phyloP scores from a whole-genome alignment of 2,797 vertebrate genomes.

The Limosa lapponica region DNA sequence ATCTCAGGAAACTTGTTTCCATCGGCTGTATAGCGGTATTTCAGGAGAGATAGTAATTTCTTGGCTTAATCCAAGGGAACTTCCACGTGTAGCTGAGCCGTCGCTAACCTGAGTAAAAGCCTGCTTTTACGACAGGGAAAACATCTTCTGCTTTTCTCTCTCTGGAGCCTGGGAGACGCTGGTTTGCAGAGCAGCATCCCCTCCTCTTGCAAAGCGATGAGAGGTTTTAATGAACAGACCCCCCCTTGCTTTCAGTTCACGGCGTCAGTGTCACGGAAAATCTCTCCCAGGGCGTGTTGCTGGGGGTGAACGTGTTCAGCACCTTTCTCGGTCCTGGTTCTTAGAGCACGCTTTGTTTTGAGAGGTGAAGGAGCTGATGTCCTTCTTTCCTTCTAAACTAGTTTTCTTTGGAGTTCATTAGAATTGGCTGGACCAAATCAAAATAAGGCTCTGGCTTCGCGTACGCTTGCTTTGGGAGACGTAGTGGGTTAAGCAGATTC shows the following conservation, averaged over 20 bases:
- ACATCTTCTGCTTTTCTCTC: background rate
- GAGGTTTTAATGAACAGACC: background rate
- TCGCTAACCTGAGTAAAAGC: background rate
- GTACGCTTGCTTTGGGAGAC: slow-evolving; percentile 21
- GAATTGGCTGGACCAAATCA: slow-evolving; percentile 49
- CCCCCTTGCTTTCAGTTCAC: background rate
- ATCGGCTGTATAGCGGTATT: background rate
- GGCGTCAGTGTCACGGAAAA: accelerated
- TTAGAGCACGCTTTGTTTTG: background rate
- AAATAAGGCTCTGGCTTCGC: slow-evolving; percentile 29
- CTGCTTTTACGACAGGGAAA: background rate
- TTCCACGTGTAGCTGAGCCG: background rate
- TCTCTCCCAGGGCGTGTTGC: accelerated
- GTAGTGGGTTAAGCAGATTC: slow-evolving; percentile 1
- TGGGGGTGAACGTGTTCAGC: accelerated
- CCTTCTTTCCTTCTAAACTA: slow-evolving; percentile 11
- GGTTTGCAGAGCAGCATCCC: background rate
- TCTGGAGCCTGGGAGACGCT: background rate
- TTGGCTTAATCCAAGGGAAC: background rate
- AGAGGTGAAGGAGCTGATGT: background rate
- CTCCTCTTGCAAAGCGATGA: background rate
- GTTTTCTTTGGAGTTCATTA: slow-evolving; percentile 28
- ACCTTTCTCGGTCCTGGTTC: background rate
- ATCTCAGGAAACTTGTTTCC: background rate
- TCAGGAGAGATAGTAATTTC: background rate